phyloP scores from a whole-genome alignment of 2,113 vertebrate species.

The Pedionomus torquatus region DNA sequence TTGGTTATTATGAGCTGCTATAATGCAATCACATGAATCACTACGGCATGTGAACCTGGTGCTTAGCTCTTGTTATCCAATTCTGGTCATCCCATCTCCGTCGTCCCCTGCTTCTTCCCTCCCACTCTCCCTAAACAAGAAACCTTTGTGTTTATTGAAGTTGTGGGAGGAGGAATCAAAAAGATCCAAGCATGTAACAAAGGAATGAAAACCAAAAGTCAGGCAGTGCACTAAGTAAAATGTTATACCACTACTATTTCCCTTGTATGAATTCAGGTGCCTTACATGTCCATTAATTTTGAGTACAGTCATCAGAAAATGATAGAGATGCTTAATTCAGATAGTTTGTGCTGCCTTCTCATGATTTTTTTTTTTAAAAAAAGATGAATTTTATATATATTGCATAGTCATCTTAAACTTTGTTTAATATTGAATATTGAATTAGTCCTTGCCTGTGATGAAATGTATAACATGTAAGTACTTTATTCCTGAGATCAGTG shows the following conservation, averaged over 20 bases:
- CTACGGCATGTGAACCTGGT: not conserved
- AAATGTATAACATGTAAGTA: not conserved
- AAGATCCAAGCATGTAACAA: not conserved
- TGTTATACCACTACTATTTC: not conserved
- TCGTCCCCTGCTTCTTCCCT: not conserved
- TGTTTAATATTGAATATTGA: not conserved
- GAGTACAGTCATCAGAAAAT: not conserved
- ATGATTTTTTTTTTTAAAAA: not conserved
- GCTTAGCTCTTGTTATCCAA: not conserved
- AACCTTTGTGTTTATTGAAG: not conserved
- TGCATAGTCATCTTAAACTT: not conserved
- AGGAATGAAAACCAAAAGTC: not conserved
- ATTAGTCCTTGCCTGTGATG: not conserved
- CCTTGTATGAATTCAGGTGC: not conserved
- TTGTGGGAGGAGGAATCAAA: not conserved
- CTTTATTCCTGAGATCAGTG: not conserved
- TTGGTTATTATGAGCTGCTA: not conserved
- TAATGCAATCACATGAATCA: not conserved
- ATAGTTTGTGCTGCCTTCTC: not conserved
- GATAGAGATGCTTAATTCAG: not conserved
- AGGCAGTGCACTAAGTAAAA: not conserved
- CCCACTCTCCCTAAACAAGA: not conserved
- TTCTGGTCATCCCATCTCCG: not conserved
- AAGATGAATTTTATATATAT: not conserved
- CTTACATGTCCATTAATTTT: not conserved